Evolutionary conservation across 2,888 invertebrate species (phyloP).

Genomic region (Tryphoninae sp.): DNA sequence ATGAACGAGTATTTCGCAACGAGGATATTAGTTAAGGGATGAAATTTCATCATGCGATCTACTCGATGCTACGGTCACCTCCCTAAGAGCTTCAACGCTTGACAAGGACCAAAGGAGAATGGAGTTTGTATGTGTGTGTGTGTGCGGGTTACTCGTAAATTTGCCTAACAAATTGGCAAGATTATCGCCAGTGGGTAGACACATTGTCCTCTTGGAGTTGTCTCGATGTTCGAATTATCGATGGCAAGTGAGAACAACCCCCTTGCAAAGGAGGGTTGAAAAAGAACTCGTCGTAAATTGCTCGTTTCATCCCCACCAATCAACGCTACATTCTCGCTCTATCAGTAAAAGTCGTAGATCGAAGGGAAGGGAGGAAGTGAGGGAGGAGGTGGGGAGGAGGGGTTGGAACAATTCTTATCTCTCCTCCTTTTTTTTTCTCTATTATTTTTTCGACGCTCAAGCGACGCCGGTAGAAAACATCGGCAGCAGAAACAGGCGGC

Average conservation of each 20-base stretch:
- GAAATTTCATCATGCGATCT: constrained; percentile 25
- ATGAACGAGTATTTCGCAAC: constrained; percentile 8
- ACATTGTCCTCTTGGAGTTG: constrained; percentile 66
- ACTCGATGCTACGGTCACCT: neutral
- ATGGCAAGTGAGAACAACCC: neutral
- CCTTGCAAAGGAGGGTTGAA: neutral
- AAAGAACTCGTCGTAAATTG: constrained; percentile 16
- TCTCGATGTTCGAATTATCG: constrained; percentile 15
- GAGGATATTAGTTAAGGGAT: neutral
- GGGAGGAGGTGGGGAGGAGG: neutral
- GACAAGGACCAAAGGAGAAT: no score
- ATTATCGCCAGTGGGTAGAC: constrained; percentile 72
- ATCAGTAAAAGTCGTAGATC: constrained; percentile 11
- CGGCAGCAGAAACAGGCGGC: constrained; percentile 72
- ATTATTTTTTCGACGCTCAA: constrained; percentile 60
- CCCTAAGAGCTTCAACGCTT: no score
- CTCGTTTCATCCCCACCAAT: neutral
- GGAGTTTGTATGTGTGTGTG: constrained; percentile 8
- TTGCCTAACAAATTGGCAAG: constrained; percentile 71
- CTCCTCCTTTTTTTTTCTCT: constrained; percentile 46
- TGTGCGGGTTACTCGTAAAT: constrained; percentile 67
- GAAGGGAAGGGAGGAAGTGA: neutral
- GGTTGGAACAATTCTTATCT: constrained; percentile 44
- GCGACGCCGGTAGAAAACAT: constrained; percentile 46
- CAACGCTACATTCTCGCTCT: neutral